Percentiles rank a stretch among this genome's conserved stretches.
Evolutionary conservation across 2,888 invertebrate genomes (phyloP).

Genomic region (Plusia festucae): DNA sequence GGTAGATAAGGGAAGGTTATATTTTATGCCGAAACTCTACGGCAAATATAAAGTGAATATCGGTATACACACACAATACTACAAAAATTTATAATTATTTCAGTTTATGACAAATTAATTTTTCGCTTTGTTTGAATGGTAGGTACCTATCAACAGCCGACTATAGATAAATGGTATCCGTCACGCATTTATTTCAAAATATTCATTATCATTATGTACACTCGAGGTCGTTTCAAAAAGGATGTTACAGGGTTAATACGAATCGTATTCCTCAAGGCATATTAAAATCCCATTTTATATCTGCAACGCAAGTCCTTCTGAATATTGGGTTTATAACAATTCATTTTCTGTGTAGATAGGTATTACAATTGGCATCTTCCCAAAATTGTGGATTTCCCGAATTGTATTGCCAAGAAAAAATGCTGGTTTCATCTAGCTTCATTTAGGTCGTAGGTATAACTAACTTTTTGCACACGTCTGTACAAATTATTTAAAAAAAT

Average conservation of each 20-base stretch:
- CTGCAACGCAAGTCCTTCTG: constrained; percentile 39
- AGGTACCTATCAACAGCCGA: not conserved
- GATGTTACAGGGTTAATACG: constrained; percentile 2
- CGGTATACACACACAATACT: not conserved
- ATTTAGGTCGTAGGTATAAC: constrained; percentile 56
- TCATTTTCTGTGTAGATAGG: constrained; percentile 71
- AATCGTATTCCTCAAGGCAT: constrained; percentile 21
- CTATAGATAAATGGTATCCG: not conserved
- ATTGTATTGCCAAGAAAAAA: constrained; percentile 76
- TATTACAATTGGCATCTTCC: constrained; percentile 75
- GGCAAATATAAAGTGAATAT: too few species aligned
- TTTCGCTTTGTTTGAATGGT: not conserved
- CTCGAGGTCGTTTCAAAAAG: not conserved
- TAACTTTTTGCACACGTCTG: constrained; percentile 39
- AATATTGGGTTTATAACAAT: constrained; percentile 65
- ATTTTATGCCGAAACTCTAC: too few species aligned
- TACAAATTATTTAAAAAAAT: not conserved
- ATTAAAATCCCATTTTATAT: constrained; percentile 51
- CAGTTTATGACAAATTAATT: not conserved
- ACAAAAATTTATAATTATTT: not conserved
- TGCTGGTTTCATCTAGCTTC: constrained; percentile 66
- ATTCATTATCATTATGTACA: not conserved
- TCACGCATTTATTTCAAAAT: not conserved
- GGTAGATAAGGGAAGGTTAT: too few species aligned
- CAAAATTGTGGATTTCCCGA: constrained; percentile 66